phyloP scores from a whole-genome alignment of 1,140 invertebrate genomes.

The Pachyrhynchus sulphureomaculatus region DNA sequence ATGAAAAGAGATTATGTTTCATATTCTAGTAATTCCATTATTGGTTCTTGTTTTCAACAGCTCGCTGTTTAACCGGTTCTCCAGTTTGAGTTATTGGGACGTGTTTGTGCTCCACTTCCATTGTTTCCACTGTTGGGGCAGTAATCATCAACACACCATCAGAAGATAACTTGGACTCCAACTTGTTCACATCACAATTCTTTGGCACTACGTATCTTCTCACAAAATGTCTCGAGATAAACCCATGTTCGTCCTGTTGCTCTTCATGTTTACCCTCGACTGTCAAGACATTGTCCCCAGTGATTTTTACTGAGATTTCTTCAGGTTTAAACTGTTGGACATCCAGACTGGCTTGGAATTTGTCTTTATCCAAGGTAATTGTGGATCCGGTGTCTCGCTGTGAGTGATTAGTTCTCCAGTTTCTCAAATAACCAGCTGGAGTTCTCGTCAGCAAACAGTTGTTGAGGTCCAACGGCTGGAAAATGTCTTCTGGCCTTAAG shows the following conservation, averaged over 20 bases:
- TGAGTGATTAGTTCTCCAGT: conserved; percentile 51
- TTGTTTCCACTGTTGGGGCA: no score
- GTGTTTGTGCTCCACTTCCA: no score
- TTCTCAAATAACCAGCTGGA: conserved; percentile 54
- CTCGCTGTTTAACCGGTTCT: no score
- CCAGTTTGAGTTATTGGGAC: no score
- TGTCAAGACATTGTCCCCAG: conserved; percentile 70
- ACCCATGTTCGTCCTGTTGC: conserved; percentile 72
- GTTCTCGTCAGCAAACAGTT: conserved; percentile 22
- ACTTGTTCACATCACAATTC: no score
- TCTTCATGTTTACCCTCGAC: conserved; percentile 77
- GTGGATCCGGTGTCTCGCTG: conserved; percentile 50
- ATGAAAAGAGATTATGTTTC: no score
- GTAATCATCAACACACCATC: no score
- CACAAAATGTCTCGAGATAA: conserved; percentile 48
- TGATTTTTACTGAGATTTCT: conserved; percentile 55
- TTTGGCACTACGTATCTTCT: no score
- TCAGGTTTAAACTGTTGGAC: conserved; percentile 83
- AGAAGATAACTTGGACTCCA: no score
- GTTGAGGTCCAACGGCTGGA: conserved; percentile 46
- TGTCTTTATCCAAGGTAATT: conserved; percentile 56
- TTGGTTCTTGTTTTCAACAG: no score
- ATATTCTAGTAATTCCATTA: no score
- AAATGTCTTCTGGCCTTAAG: conserved; percentile 57
- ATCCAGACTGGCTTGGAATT: conserved; percentile 72